Conservation (phyloP, 2,888 invertebrate species). For the Proisotoma minuta region DNA sequence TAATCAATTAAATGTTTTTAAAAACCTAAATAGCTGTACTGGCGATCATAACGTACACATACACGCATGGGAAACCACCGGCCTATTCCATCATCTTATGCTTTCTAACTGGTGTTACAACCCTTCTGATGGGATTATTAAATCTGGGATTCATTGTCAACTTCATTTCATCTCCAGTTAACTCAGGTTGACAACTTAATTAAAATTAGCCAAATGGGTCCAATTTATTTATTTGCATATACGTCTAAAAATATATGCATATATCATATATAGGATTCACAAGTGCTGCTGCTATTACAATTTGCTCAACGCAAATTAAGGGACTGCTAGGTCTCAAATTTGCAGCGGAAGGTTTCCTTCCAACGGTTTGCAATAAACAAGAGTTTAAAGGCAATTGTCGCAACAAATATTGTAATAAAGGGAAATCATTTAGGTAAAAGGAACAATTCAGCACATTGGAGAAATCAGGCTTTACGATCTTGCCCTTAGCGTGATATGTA, state of each 20-base stretch:
- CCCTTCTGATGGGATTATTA: constrained; percentile 41
- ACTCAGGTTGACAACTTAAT: constrained; percentile 17
- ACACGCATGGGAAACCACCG: constrained; percentile 39
- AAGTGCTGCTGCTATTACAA: constrained; percentile 37
- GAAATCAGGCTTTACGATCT: constrained; percentile 40
- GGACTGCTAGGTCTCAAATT: constrained; percentile 42
- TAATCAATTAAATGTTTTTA: too few relatives aligned
- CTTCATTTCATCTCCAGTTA: constrained; percentile 44
- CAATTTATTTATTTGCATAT: background rate
- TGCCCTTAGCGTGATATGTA: constrained; percentile 41
- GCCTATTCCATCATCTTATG: constrained; percentile 42
- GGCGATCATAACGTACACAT: constrained; percentile 42
- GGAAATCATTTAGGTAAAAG: too few relatives aligned
- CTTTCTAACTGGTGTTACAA: constrained; percentile 43
- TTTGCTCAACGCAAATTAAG: constrained; percentile 44
- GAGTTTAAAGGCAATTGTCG: too few relatives aligned
- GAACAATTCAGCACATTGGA: constrained; percentile 29
- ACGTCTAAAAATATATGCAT: background rate
- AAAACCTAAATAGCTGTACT: constrained; percentile 39
- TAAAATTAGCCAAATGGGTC: background rate
- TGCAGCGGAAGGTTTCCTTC: constrained; percentile 45
- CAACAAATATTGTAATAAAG: too few relatives aligned
- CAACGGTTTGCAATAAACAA: too few relatives aligned
- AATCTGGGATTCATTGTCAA: constrained; percentile 47
- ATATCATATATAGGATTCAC: constrained; percentile 24